Evolutionary conservation across 2,888 invertebrate genomes (phyloP), one percentile per base, ranked within the genome.

Genomic region (Leptura quadrifasciata): DNA sequence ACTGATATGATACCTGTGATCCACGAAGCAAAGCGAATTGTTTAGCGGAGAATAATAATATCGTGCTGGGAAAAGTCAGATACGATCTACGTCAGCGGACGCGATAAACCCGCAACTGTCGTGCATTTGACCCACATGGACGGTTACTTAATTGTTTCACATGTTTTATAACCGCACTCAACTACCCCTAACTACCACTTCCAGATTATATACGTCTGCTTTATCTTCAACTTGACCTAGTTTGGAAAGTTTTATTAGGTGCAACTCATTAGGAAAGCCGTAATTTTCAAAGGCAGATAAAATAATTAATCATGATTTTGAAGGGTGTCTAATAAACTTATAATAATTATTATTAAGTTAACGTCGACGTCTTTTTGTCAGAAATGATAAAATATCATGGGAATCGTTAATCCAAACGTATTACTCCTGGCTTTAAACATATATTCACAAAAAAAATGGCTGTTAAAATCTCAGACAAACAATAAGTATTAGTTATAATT

Each of bases 41-140:
- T 67, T 58, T 68, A 76, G 68, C 75, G 75, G 2, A 58, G 61
- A 65, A 78, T 75, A 77, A 78, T 74, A 77, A 77, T 85, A 80
- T 83, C 84, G 85, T 85, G 85, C 84, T 83, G 84, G 83, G 84
- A 85, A 84, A 82, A 74, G n/a, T 72, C 65, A 80, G 85, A 84
- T 85, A 84, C 60, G 74, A 84, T 84, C 84, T 78, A 65, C 61
- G 75, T 72, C 35, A 78, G 74, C 79, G 72, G 80, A 77, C 78
- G 71, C 80, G 81, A 83, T 84, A 82, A 82, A 76, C 74, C 61
- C 76, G 75, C 85, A 84, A 84, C 84, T 85, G 85, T 85, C 82
- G 82, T 83, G 78, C 79, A 69, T 79, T 81, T 80, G 80, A 80
- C 82, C 80, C 84, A 81, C 81, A 78, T 83, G 83, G 82, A 79